Percentiles rank a stretch among this genome's conserved stretches.
phyloP scores from a whole-genome alignment of 2,797 vertebrate genomes.

The Champsocephalus esox region DNA sequence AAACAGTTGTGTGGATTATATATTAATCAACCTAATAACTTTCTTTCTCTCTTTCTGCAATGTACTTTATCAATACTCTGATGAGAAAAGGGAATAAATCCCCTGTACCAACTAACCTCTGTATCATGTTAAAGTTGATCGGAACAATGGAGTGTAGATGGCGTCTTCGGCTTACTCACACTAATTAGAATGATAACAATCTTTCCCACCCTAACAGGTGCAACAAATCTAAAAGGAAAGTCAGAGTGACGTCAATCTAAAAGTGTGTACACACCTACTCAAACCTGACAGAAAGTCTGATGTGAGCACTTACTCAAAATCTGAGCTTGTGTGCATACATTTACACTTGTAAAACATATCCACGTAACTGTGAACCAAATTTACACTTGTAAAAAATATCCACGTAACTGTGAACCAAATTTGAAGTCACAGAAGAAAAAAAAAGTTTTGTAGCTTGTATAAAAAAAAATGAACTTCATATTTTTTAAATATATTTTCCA shows the following conservation, averaged over 20 bases:
- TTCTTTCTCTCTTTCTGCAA: not conserved
- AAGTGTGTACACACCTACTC: not conserved
- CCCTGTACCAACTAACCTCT: not conserved
- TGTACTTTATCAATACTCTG: not conserved
- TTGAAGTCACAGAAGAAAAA: too few species aligned
- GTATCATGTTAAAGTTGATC: slow-evolving; percentile 10
- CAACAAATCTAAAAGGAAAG: slow-evolving; percentile 21
- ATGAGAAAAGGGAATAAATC: not conserved
- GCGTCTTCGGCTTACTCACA: slow-evolving; percentile 6
- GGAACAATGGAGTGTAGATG: not conserved
- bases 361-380: too few species aligned
- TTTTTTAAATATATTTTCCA: too few species aligned
- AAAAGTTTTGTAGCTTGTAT: too few species aligned
- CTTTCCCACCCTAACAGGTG: slow-evolving; percentile 1
- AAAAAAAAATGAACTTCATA: too few species aligned
- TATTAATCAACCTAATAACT: not conserved
- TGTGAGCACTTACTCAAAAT: too few species aligned
- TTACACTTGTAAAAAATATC: too few species aligned
- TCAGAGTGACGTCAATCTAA: not conserved
- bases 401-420: too few species aligned
- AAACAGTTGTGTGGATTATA: not conserved
- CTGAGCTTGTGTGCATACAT: too few species aligned
- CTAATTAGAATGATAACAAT: slow-evolving; percentile 12
- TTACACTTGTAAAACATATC: too few species aligned
- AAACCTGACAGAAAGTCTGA: not conserved